Conservation (phyloP, 2,797 vertebrate species). For the Sebastes iracundus region DNA sequence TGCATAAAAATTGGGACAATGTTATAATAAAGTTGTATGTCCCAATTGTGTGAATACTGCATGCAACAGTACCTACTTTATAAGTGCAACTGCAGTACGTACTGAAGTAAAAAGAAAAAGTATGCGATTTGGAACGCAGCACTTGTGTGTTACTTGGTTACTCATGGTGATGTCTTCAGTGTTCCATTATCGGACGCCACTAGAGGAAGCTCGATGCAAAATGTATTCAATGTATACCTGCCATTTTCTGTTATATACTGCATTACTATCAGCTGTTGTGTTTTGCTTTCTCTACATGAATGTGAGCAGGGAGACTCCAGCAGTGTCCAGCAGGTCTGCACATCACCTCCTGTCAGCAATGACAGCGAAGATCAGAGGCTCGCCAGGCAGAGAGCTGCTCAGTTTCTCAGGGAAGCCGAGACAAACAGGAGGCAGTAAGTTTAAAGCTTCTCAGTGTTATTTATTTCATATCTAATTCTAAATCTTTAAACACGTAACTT, state of each 20-base stretch:
- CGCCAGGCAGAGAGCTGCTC: conserved; percentile 71
- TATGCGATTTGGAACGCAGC: no score
- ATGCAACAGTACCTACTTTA: no score
- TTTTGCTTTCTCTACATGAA: neutral
- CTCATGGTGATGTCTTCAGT: no score
- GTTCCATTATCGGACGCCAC: conserved; percentile 7
- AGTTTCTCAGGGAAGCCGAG: conserved; percentile 86
- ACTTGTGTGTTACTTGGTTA: fast-evolving
- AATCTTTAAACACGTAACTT: neutral
- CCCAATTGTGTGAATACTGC: no score
- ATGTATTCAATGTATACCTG: neutral
- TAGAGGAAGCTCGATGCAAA: neutral
- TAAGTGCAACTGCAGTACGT: no score
- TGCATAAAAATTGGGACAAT: no score
- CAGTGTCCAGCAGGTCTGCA: conserved; percentile 1
- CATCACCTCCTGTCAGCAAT: neutral
- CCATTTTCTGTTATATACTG: neutral
- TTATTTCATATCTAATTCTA: neutral
- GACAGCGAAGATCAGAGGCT: conserved; percentile 71
- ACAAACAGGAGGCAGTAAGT: conserved; percentile 88
- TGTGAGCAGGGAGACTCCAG: conserved; percentile 61
- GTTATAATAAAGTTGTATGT: no score
- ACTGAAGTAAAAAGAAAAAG: no score
- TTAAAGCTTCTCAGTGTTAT: neutral
- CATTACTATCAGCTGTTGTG: neutral